phyloP scores from a whole-genome alignment of 2,888 invertebrate species.

The Perithous albicinctus region DNA sequence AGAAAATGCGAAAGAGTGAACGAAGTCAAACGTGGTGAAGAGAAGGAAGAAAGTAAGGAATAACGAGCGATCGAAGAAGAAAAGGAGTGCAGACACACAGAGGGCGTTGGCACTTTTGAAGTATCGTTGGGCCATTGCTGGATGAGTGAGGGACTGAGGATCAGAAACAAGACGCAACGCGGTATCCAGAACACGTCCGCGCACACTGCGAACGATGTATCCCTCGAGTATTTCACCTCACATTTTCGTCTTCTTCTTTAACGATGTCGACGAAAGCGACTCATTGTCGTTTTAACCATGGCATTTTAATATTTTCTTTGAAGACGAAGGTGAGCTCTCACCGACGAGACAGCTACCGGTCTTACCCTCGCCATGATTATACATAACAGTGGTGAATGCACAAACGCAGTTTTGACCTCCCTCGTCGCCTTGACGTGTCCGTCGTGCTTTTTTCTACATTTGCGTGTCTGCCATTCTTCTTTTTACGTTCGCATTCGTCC shows the following conservation, averaged over 20 bases:
- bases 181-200: conserved; percentile 81
- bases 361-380: conserved; percentile 62
- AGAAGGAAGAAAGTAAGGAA: conserved; percentile 12
- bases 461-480: not conserved
- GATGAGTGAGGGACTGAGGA: not conserved
- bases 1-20: not conserved
- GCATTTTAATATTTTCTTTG: conserved; percentile 82
- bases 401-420: conserved; percentile 4
- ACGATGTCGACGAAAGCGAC: conserved; percentile 65
- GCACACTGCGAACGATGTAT: conserved; percentile 68
- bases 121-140: not conserved
- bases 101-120: not conserved
- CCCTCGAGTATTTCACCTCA: conserved; percentile 35
- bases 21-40: not conserved
- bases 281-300: conserved; percentile 78
- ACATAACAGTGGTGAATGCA: not conserved
- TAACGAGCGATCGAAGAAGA: conserved; percentile 14
- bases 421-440: not conserved
- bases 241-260: conserved; percentile 12
- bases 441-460: not conserved
- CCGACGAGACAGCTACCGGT: conserved; percentile 73
- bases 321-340: conserved; percentile 62
- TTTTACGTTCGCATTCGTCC: not conserved
- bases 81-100: conserved; percentile 2
- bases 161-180: conserved; percentile 39